phyloP scores from a whole-genome alignment of 2,797 vertebrate genomes.

The Chiloscyllium punctatum region DNA sequence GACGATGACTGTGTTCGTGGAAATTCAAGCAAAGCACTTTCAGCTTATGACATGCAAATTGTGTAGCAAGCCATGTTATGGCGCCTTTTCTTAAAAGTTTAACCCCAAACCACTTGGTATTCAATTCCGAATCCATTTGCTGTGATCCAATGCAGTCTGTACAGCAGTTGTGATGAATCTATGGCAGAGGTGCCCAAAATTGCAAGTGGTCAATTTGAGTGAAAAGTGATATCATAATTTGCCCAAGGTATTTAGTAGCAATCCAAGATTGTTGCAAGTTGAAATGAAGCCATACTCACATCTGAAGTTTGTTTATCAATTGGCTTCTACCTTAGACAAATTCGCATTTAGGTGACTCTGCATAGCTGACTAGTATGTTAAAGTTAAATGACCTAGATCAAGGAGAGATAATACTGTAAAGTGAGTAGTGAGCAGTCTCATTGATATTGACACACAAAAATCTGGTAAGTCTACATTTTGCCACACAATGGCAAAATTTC shows the following conservation, averaged over 20 bases:
- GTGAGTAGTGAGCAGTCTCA: not conserved
- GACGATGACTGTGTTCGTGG: slow-evolving; percentile 30
- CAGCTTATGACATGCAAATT: slow-evolving; percentile 24
- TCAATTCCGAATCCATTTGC: not conserved
- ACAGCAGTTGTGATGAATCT: not conserved
- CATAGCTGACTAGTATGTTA: not conserved
- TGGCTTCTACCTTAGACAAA: not conserved
- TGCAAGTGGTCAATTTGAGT: not conserved
- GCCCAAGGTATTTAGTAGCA: not conserved
- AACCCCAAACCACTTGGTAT: slow-evolving; percentile 4
- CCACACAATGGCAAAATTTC: not conserved
- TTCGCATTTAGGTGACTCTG: not conserved
- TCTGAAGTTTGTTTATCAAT: not conserved
- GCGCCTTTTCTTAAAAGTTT: not conserved
- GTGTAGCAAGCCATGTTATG: not conserved
- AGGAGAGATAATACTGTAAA: not conserved
- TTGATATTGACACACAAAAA: not conserved
- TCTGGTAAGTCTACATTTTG: not conserved
- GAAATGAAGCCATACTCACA: not conserved
- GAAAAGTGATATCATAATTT: not conserved
- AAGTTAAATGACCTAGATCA: not conserved
- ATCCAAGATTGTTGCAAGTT: not conserved
- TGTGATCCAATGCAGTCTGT: not conserved
- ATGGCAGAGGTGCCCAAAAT: not conserved
- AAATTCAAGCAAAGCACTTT: slow-evolving; percentile 34